These are phyloP conservation scores for Omphaloscelis lunosa DNA, from an alignment of 2,888 invertebrate genomes.

Conservation along the genomic window DNA sequence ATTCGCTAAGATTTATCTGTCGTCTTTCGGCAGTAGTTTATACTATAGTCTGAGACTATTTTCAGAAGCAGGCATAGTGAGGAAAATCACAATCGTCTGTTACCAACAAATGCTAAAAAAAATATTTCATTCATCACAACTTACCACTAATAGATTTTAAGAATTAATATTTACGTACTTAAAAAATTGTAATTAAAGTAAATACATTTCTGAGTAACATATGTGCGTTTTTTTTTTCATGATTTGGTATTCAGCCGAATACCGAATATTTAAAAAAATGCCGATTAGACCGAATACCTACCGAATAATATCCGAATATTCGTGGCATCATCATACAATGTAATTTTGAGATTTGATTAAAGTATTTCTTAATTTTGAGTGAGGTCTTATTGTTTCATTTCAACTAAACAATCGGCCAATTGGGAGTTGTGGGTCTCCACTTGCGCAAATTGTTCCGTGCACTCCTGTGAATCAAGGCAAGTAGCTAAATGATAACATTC, in stretches of 20 bases:
- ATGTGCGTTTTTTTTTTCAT: no score
- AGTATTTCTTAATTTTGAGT: neutral
- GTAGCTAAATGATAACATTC: neutral
- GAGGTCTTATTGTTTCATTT: neutral
- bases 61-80: neutral
- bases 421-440: neutral
- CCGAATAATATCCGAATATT: neutral
- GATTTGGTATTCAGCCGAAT: no score
- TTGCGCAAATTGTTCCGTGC: neutral
- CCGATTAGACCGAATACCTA: neutral
- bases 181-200: no score
- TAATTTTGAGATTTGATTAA: constrained; percentile 6
- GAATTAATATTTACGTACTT: no score
- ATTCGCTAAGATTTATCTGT: neutral
- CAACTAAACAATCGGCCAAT: neutral
- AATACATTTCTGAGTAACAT: no score
- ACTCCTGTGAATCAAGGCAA: neutral
- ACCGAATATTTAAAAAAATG: no score
- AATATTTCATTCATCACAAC: neutral
- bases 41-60: neutral
- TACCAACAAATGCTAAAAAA: neutral
- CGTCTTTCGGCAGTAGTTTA: neutral
- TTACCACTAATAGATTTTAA: neutral
- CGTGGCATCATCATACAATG: neutral
- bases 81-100: neutral